Conservation (phyloP, 2,888 invertebrate genomes). For the Agrochola lychnidis region DNA sequence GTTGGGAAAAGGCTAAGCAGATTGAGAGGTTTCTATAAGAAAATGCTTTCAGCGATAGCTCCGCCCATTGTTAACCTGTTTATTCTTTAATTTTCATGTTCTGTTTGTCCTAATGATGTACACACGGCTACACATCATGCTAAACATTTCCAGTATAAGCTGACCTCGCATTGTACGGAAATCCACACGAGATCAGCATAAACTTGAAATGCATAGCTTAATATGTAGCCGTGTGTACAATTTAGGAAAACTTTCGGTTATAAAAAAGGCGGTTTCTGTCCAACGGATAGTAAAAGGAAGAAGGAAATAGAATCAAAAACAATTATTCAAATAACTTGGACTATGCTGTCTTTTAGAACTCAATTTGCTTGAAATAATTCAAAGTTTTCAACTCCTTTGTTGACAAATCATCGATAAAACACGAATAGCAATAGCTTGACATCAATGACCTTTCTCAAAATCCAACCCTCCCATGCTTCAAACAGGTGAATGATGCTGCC, state of each 20-base stretch:
- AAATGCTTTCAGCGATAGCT: not conserved
- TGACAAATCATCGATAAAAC: not conserved
- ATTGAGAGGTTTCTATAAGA: too few relatives aligned
- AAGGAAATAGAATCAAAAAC: not conserved
- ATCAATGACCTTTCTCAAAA: not conserved
- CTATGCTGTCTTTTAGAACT: too few relatives aligned
- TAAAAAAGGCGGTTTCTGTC: too few relatives aligned
- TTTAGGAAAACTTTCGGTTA: not conserved
- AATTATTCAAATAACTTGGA: not conserved
- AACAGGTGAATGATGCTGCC: constrained; percentile 41
- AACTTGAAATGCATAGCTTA: too few relatives aligned
- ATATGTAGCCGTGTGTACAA: not conserved
- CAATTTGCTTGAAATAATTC: too few relatives aligned
- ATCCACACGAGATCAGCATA: too few relatives aligned
- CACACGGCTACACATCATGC: too few relatives aligned
- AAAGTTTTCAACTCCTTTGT: not conserved
- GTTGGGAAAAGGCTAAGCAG: too few relatives aligned
- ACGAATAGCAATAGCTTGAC: not conserved
- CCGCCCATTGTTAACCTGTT: not conserved
- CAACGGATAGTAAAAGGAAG: not conserved
- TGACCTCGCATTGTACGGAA: too few relatives aligned
- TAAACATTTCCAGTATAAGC: too few relatives aligned
- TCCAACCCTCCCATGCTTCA: not conserved
- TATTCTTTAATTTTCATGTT: not conserved
- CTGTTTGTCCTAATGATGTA: not conserved